A percentile compares a stretch with the other conserved stretches of the same genome.
Evolutionary conservation across 2,797 vertebrate genomes (phyloP).

Genomic region (Delichon dasypus): DNA sequence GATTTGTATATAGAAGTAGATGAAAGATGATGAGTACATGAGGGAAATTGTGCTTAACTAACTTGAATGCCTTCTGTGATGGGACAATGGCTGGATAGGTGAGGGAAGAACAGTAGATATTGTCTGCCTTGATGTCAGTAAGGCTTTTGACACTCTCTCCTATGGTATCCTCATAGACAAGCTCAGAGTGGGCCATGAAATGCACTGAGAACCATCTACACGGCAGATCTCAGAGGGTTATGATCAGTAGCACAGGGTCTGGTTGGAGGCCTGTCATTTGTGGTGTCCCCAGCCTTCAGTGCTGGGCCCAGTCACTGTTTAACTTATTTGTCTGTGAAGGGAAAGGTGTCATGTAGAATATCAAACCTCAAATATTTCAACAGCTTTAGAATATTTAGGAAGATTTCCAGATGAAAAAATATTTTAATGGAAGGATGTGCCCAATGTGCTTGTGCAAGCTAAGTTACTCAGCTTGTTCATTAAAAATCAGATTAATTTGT

Average conservation of each 20-base stretch:
- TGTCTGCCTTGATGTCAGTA: background rate
- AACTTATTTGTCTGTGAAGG: background rate
- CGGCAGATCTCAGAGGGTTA: background rate
- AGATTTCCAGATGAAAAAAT: background rate
- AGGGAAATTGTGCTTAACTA: background rate
- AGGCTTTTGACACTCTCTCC: background rate
- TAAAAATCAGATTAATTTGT: background rate
- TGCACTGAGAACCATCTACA: background rate
- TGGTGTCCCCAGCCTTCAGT: fast-evolving
- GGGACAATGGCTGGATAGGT: background rate
- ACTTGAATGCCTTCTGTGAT: background rate
- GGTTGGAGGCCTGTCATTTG: background rate
- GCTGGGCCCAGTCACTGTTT: background rate
- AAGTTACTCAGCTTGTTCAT: background rate
- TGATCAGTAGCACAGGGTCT: background rate
- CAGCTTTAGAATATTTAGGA: background rate
- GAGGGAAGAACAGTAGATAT: background rate
- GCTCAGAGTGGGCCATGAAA: background rate
- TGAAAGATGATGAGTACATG: background rate
- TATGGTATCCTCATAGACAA: background rate
- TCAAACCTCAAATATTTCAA: background rate
- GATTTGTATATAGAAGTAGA: background rate
- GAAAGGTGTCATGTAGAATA: background rate
- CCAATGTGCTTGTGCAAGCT: background rate
- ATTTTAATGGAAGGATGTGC: background rate